phyloP scores from a whole-genome alignment of 2,888 invertebrate genomes.

The Drosophila merina region DNA sequence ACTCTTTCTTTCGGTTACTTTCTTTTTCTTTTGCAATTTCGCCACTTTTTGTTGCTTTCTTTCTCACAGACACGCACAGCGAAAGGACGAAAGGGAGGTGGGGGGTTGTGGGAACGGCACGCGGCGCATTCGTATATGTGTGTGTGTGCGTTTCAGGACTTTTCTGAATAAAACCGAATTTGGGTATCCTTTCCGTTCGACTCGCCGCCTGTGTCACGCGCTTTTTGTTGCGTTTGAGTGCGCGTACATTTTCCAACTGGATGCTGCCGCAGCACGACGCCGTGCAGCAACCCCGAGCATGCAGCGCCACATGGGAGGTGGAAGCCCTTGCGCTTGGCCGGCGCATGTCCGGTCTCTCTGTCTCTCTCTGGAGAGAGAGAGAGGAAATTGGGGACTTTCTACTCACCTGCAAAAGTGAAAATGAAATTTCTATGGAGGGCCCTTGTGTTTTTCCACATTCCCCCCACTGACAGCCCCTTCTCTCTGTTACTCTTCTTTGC shows the following conservation, averaged over 20 bases:
- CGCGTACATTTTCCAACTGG: conserved; percentile 82
- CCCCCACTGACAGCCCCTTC: background rate
- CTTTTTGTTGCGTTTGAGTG: conserved; percentile 73
- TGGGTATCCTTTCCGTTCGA: conserved; percentile 18
- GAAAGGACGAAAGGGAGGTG: conserved; percentile 17
- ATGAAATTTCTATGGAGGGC: conserved; percentile 66
- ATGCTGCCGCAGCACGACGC: conserved; percentile 73
- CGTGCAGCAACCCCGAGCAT: conserved; percentile 37
- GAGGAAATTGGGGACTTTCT: conserved; percentile 16
- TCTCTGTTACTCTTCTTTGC: background rate
- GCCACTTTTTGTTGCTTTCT: conserved; percentile 15
- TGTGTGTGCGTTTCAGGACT: conserved; percentile 25
- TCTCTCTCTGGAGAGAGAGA: conserved; percentile 2
- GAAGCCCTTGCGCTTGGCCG: conserved; percentile 6
- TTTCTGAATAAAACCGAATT: conserved; percentile 61
- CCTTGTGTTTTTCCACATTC: conserved; percentile 43
- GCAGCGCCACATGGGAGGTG: conserved; percentile 26
- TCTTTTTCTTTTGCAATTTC: conserved; percentile 20
- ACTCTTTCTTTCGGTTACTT: conserved; percentile 21
- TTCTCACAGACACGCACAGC: conserved; percentile 62
- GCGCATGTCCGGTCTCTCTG: conserved; percentile 59
- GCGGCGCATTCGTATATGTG: conserved; percentile 53
- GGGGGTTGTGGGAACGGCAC: conserved; percentile 52
- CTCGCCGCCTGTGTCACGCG: conserved; percentile 53
- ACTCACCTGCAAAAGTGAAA: conserved; percentile 76